Conservation (phyloP, 2,797 vertebrate genomes). For the Brotogeris chrysoptera region DNA sequence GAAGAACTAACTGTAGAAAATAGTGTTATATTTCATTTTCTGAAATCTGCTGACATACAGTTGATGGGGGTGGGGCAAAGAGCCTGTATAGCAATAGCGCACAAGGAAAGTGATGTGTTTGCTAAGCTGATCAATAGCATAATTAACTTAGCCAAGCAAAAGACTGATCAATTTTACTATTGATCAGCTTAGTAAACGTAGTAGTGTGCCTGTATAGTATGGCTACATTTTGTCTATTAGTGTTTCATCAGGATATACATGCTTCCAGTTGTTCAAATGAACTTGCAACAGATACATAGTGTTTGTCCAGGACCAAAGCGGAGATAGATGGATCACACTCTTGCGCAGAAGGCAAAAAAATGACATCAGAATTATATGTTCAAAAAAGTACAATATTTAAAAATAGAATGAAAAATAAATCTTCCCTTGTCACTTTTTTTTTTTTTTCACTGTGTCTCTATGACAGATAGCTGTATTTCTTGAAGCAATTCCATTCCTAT, state of each 20-base stretch:
- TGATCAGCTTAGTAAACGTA: constrained; percentile 69
- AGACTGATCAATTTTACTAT: constrained; percentile 76
- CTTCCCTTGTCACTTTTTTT: neutral
- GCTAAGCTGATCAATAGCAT: constrained; percentile 73
- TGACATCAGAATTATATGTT: neutral
- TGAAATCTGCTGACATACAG: neutral
- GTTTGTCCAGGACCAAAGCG: neutral
- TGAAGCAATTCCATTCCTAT: neutral
- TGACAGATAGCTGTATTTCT: neutral
- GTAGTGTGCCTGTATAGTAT: constrained; percentile 41
- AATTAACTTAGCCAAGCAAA: constrained; percentile 70
- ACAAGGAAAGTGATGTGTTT: constrained; percentile 43
- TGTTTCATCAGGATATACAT: constrained; percentile 29
- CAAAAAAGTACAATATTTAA: neutral
- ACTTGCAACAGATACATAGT: constrained; percentile 18
- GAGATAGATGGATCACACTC: constrained; percentile 8
- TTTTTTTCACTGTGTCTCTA: neutral
- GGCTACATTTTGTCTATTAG: constrained; percentile 30
- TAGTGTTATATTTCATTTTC: constrained; percentile 60
- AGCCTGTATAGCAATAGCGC: neutral
- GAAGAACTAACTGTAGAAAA: constrained; percentile 42
- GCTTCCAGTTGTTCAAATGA: constrained; percentile 43
- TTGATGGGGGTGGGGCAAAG: neutral
- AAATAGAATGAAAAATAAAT: constrained; percentile 12
- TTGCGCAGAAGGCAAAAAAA: neutral